A percentile compares a stretch with the other conserved stretches of the same genome.
phyloP scores from a whole-genome alignment of 2,888 invertebrate species.

The Tanypteryx hageni region DNA sequence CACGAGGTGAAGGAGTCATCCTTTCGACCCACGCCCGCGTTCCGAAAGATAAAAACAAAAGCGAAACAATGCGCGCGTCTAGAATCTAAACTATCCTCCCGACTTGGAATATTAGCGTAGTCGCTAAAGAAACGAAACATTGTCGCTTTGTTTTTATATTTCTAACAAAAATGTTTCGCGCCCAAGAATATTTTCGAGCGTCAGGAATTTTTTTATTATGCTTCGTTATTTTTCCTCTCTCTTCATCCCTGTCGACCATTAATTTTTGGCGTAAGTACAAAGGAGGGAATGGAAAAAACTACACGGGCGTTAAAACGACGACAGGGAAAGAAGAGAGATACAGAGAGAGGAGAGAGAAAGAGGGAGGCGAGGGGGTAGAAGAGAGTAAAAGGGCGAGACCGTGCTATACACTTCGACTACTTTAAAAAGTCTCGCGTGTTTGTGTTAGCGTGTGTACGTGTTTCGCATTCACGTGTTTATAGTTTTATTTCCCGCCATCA shows the following conservation, averaged over 20 bases:
- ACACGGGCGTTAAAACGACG: conserved; percentile 46
- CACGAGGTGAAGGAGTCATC: conserved; percentile 12
- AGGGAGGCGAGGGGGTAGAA: neutral
- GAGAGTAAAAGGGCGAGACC: neutral
- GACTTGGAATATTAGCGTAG: neutral
- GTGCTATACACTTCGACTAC: conserved; percentile 9
- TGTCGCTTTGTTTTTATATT: conserved; percentile 10
- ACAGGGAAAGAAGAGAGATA: neutral
- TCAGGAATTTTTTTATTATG: conserved; percentile 17
- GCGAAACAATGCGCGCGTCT: neutral
- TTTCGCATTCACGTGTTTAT: conserved; percentile 62
- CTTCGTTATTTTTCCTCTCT: neutral
- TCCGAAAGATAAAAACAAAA: neutral
- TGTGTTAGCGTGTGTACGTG: conserved; percentile 52
- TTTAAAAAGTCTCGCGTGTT: conserved; percentile 46
- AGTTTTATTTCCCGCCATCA: conserved; percentile 48
- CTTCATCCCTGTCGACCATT: conserved; percentile 30
- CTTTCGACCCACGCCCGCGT: conserved; percentile 8
- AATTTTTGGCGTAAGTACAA: conserved; percentile 52
- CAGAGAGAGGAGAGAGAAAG: neutral
- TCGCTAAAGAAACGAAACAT: conserved; percentile 1
- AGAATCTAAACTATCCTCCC: too few relatives aligned
- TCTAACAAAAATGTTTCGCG: neutral
- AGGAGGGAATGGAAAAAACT: conserved; percentile 30
- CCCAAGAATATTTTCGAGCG: neutral